These are phyloP conservation scores for Ranitomeya variabilis DNA, from an alignment of 2,113 vertebrate genomes.

Conservation along the genomic window DNA sequence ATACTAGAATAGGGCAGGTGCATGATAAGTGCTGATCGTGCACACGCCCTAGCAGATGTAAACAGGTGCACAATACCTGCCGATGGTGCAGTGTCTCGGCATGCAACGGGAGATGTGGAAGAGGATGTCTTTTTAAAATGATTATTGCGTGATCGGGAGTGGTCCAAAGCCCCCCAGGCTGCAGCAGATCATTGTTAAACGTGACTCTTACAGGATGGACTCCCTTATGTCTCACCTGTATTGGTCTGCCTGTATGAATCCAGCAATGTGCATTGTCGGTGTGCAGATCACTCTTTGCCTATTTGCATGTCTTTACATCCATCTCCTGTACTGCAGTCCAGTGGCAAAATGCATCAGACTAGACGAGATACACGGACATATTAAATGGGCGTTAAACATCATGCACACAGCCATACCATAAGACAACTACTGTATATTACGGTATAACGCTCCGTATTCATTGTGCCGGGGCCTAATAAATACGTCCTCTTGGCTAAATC, in stretches of 20 bases:
- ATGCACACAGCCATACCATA: neutral
- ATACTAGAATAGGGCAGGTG: too few species aligned
- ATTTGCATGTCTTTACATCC: neutral
- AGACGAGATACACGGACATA: neutral
- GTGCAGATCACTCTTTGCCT: neutral
- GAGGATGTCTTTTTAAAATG: too few species aligned
- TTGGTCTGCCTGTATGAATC: neutral
- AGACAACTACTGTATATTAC: too few species aligned
- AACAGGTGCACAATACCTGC: too few species aligned
- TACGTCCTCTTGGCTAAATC: constrained; percentile 30
- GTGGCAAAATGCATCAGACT: neutral
- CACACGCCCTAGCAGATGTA: too few species aligned
- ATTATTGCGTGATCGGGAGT: too few species aligned
- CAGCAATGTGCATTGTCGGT: neutral
- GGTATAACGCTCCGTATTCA: neutral
- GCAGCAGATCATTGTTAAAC: neutral
- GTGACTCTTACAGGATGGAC: neutral
- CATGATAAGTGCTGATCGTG: too few species aligned
- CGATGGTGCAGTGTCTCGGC: too few species aligned
- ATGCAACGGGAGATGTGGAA: too few species aligned
- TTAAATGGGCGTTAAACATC: neutral
- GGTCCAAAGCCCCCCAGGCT: too few species aligned
- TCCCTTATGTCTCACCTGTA: neutral
- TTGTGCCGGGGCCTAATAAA: neutral
- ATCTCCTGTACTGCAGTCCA: neutral